phyloP scores from a whole-genome alignment of 2,113 vertebrate genomes.

The Nannospalax galili region DNA sequence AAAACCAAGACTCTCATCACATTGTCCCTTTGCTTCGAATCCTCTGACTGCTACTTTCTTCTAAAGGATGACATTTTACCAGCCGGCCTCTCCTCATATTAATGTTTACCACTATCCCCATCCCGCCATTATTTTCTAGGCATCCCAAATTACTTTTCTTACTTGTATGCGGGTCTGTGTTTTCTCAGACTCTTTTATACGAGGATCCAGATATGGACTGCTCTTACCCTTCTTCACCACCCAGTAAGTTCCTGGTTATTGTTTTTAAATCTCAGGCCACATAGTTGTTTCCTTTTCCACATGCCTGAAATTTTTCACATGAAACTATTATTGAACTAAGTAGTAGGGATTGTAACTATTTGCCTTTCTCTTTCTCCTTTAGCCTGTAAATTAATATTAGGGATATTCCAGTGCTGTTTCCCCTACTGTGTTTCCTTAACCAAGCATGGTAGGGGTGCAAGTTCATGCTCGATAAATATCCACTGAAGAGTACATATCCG shows the following conservation, averaged over 20 bases:
- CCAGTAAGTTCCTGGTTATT: neutral
- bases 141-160: neutral
- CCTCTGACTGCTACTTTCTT: neutral
- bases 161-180: neutral
- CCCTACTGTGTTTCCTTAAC: neutral
- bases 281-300: neutral
- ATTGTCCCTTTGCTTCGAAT: neutral
- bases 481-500: neutral
- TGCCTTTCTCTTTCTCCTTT: neutral
- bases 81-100: neutral
- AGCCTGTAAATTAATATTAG: conserved; percentile 21
- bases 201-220: neutral
- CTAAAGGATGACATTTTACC: neutral
- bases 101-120: neutral
- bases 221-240: neutral
- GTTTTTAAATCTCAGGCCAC: neutral
- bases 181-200: neutral
- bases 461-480: conserved; percentile 6
- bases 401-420: neutral
- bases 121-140: neutral
- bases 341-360: neutral
- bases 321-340: neutral
- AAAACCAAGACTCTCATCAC: neutral
- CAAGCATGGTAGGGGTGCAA: neutral
- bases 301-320: neutral